A percentile compares a stretch with the other conserved stretches of the same genome.
Evolutionary conservation across 1,140 invertebrate species (phyloP).

Genomic region (Cydia pomonella): DNA sequence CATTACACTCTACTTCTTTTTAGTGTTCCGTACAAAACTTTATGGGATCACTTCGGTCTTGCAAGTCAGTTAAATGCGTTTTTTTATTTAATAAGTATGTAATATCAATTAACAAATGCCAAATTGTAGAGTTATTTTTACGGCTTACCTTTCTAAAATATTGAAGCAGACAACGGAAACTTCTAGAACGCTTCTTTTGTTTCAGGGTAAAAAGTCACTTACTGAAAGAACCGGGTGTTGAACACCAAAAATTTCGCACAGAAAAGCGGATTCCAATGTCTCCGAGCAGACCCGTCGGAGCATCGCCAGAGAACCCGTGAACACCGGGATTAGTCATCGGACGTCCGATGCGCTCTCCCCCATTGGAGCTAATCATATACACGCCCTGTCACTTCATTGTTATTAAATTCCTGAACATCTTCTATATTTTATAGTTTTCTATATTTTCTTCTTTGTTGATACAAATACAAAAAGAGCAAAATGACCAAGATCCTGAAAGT

Average conservation of each 20-base stretch:
- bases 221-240: slow-evolving; percentile 52
- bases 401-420: slow-evolving; percentile 79
- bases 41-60: too few relatives aligned
- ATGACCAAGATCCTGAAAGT: slow-evolving; percentile 86
- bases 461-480: slow-evolving; percentile 40
- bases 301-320: slow-evolving; percentile 50
- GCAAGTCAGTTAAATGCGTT: too few relatives aligned
- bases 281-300: slow-evolving; percentile 49
- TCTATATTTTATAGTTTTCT: slow-evolving; percentile 77
- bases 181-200: slow-evolving; percentile 51
- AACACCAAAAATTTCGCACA: slow-evolving; percentile 47
- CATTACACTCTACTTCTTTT: neutral
- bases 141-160: neutral
- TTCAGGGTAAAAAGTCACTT: slow-evolving; percentile 65
- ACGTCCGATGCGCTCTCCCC: slow-evolving; percentile 73
- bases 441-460: slow-evolving; percentile 42
- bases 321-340: slow-evolving; percentile 44
- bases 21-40: too few relatives aligned
- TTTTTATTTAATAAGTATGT: too few relatives aligned
- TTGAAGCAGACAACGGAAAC: neutral
- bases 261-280: slow-evolving; percentile 57
- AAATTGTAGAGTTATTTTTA: too few relatives aligned
- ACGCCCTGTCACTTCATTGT: slow-evolving; percentile 79
- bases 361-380: slow-evolving; percentile 73
- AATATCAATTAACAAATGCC: too few relatives aligned